phyloP scores from a whole-genome alignment of 2,888 invertebrate genomes.

The Oxycera nigricornis region DNA sequence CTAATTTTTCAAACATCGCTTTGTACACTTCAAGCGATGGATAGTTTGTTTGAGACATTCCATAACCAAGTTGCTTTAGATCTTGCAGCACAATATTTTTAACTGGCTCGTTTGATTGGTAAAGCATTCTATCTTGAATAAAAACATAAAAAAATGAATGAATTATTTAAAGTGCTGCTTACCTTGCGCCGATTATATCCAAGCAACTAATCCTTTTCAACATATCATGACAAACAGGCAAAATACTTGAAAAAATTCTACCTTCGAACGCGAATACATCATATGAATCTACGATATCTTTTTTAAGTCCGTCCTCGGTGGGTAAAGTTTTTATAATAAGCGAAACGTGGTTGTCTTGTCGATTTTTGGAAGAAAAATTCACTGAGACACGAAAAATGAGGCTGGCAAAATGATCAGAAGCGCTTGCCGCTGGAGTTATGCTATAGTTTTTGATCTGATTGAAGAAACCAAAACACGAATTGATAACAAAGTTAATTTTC shows the following conservation, averaged over 20 bases:
- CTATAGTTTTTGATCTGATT: background rate
- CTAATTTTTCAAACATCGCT: slow-evolving; percentile 22
- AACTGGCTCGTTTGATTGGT: background rate
- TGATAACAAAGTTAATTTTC: too few relatives aligned
- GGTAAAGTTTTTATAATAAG: slow-evolving; percentile 19
- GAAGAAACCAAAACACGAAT: background rate
- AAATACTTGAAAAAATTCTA: background rate
- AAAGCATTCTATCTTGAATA: slow-evolving; percentile 16
- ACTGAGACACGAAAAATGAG: slow-evolving; percentile 4
- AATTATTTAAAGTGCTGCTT: background rate
- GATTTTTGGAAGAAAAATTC: background rate
- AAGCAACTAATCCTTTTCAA: background rate
- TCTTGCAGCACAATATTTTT: slow-evolving; percentile 16
- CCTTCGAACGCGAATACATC: slow-evolving; percentile 23
- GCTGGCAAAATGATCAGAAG: slow-evolving; percentile 20
- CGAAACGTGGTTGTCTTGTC: background rate
- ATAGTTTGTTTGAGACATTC: background rate
- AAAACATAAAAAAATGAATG: too few relatives aligned
- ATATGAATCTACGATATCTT: background rate
- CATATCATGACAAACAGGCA: slow-evolving; percentile 15
- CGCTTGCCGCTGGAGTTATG: background rate
- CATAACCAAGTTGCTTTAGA: slow-evolving; percentile 10
- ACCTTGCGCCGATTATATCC: slow-evolving; percentile 17
- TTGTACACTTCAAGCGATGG: background rate
- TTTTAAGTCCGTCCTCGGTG: slow-evolving; percentile 12